These are phyloP conservation scores for Caprella mutica DNA, from an alignment of 2,888 invertebrate species.

Conservation along the genomic window DNA sequence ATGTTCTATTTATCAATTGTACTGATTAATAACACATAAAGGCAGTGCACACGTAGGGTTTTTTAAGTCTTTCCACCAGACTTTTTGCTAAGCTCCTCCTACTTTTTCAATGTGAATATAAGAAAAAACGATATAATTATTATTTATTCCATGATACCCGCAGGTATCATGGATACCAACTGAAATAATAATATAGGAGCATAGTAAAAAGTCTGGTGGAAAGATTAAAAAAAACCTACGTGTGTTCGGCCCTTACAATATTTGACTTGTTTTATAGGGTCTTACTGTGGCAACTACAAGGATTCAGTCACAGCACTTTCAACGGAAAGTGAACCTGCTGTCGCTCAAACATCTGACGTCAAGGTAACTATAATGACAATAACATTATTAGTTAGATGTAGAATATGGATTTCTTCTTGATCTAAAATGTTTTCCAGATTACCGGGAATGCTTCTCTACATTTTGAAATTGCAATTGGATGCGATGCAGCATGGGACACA, in stretches of 20 bases:
- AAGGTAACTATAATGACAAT: slow-evolving; percentile 8
- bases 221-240: too few species aligned
- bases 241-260: not conserved
- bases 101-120: too few species aligned
- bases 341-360: slow-evolving; percentile 22
- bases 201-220: too few species aligned
- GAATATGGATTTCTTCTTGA: not conserved
- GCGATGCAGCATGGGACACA: slow-evolving; percentile 27
- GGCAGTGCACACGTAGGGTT: too few species aligned
- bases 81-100: too few species aligned
- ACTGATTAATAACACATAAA: not conserved
- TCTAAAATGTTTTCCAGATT: slow-evolving; percentile 12
- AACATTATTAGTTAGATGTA: not conserved
- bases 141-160: too few species aligned
- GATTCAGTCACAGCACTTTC: slow-evolving; percentile 13
- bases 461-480: slow-evolving; percentile 26
- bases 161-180: too few species aligned
- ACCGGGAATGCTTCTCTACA: slow-evolving; percentile 12
- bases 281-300: slow-evolving; percentile 13
- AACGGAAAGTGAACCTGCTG: slow-evolving; percentile 15
- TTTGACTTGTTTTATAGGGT: not conserved
- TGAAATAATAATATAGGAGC: too few species aligned
- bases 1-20: not conserved
- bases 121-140: too few species aligned
- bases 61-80: too few species aligned